phyloP scores from a whole-genome alignment of 2,113 vertebrate species.

The cat (Felis catus) region F.catus_Fca126_mat1.0 CM031413.1:148739501-148740000 shows the following conservation, averaged over 20 bases:
- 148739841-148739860: not conserved
- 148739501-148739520: not conserved
- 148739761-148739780: not conserved
- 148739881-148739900: not conserved
- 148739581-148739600: not conserved
- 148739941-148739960: not conserved
- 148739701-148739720: not conserved
- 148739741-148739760: not conserved
- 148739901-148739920: conserved; percentile 15
- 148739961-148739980: not conserved
- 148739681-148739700: not conserved
- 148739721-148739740: conserved; percentile 1
- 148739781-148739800: conserved; percentile 37
- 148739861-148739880: not conserved
- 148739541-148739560: not conserved
- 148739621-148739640: conserved; percentile 22
- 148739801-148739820: conserved; percentile 13
- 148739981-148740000: not conserved
- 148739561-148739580: not conserved
- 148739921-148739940: not conserved
- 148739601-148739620: not conserved
- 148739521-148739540: not conserved
- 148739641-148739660: not conserved
- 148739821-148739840: conserved; percentile 5
- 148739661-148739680: conserved; percentile 22